phyloP scores from a whole-genome alignment of 2,888 invertebrate genomes.

The Lepidochrysops patricia region DNA sequence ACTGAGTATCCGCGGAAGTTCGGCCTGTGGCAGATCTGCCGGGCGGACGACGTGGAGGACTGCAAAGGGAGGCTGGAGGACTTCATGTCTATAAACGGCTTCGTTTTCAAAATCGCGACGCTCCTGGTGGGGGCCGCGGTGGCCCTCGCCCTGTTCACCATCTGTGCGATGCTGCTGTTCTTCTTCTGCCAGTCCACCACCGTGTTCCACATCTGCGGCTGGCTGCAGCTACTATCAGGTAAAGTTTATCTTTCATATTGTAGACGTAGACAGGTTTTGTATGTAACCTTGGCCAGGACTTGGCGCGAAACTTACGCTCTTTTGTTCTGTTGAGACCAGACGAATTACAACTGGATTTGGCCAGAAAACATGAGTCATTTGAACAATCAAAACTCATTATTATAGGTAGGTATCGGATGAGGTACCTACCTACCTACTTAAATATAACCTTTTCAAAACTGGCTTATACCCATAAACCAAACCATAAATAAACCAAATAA shows the following conservation, averaged over 20 bases:
- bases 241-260: conserved; percentile 32
- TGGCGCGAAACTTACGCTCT: not conserved
- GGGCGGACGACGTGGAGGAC: conserved; percentile 84
- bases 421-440: too few species aligned
- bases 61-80: conserved; percentile 90
- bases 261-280: not conserved
- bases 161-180: conserved; percentile 92
- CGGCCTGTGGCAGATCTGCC: conserved; percentile 93
- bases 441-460: too few species aligned
- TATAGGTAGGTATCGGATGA: too few species aligned
- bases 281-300: not conserved
- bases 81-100: conserved; percentile 85
- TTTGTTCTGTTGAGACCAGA: too few species aligned
- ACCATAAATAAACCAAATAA: too few species aligned
- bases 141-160: conserved; percentile 87
- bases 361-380: not conserved
- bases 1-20: conserved; percentile 92
- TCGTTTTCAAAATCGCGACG: conserved; percentile 90
- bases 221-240: conserved; percentile 98
- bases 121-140: conserved; percentile 91
- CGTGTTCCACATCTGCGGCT: conserved; percentile 94
- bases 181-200: conserved; percentile 93
- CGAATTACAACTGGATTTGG: too few species aligned
- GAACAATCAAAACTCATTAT: too few species aligned
- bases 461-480: too few species aligned